These are phyloP conservation scores for Pyxicephalus adspersus DNA, from an alignment of 2,113 vertebrate species.

Conservation along the genomic window DNA sequence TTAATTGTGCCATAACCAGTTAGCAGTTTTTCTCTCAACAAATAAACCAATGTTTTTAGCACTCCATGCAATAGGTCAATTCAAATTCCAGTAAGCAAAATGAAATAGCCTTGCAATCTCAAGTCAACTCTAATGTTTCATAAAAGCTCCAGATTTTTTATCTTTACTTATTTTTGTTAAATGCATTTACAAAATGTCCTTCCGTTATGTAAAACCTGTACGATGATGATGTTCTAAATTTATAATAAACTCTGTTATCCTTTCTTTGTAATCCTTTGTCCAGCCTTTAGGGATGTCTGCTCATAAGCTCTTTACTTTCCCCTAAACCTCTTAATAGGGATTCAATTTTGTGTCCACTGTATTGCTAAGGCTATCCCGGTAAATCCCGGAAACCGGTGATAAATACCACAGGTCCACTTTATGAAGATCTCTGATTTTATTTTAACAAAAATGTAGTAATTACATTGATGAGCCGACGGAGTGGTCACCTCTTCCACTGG, in stretches of 20 bases:
- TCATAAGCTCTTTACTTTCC: constrained; percentile 41
- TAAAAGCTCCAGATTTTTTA: background rate
- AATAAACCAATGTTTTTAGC: too few species aligned
- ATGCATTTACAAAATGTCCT: background rate
- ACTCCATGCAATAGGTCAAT: background rate
- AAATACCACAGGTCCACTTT: background rate
- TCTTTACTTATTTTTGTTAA: background rate
- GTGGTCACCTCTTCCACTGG: background rate
- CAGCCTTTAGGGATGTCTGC: constrained; percentile 5
- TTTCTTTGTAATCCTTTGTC: constrained; percentile 19
- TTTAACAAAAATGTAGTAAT: too few species aligned
- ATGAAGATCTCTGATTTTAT: background rate
- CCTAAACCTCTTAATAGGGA: constrained; percentile 50
- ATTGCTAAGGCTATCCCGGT: constrained; percentile 31
- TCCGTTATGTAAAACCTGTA: background rate
- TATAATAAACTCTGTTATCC: constrained; percentile 1
- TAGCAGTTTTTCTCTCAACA: too few species aligned
- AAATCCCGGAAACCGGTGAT: constrained; percentile 30
- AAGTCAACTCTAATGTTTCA: background rate
- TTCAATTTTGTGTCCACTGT: constrained; percentile 22
- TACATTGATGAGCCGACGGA: background rate
- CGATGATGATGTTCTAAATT: constrained; percentile 20
- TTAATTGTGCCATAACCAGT: too few species aligned
- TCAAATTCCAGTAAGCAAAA: background rate
- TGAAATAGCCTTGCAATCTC: background rate